Conservation (phyloP, 2,113 vertebrate species). For the Crotophaga sulcirostris region DNA sequence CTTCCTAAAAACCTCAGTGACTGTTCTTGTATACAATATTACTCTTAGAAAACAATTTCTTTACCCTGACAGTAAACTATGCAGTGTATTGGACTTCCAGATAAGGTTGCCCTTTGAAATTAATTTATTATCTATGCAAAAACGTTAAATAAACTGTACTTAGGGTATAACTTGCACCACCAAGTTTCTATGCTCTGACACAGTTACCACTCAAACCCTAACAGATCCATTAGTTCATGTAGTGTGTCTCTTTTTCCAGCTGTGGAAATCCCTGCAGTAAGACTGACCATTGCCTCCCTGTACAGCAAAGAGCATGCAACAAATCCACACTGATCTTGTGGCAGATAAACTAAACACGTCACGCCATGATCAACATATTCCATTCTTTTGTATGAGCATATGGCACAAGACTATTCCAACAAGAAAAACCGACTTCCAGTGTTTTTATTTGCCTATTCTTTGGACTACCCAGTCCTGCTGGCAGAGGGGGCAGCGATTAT, state of each 20-base stretch:
- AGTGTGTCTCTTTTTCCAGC: not conserved
- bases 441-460: conserved; percentile 93
- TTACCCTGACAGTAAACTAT: not conserved
- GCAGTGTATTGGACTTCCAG: not conserved
- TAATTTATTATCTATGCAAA: not conserved
- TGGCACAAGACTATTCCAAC: not conserved
- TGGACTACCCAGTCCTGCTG: conserved; percentile 99
- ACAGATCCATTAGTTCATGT: conserved; percentile 8
- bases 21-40: not conserved
- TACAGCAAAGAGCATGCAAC: not conserved
- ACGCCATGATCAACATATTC: not conserved
- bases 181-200: not conserved
- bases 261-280: conserved; percentile 21
- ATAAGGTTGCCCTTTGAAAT: not conserved
- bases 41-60: not conserved
- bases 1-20: not conserved
- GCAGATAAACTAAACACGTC: not conserved
- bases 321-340: not conserved
- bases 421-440: not conserved
- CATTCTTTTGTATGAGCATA: not conserved
- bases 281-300: not conserved
- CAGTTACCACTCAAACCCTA: not conserved
- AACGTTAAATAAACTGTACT: not conserved
- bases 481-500: conserved; percentile 97
- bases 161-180: not conserved